Base-by-base conservation (phyloP, 2,797 vertebrate species). In the Allobates femoralis region DNA sequence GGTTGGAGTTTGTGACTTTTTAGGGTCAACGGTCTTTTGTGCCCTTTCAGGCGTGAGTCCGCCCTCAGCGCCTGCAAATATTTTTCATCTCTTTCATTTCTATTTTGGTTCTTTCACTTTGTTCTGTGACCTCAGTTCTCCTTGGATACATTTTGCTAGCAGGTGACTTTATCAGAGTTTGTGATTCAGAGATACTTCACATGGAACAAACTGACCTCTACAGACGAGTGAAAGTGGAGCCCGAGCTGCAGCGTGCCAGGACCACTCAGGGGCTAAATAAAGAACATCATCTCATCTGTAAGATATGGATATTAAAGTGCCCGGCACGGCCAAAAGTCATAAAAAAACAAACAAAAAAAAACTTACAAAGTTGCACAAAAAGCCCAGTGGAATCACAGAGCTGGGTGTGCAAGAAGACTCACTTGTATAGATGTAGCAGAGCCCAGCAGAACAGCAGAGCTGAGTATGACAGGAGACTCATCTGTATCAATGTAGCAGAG, bases 271-370 rank as follows among this genome's bases (percentile, higher is more conserved):
- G 26, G 26, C 46, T 81, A 81, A 51, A 67, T 81, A 66, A 51
- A 81, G 79, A 66, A 46, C 79, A 51, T 26, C 18, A 41, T n/a
- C 56, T 62, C 19, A 79, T 60, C 77, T 60, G 46, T 66, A 3
- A 21, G 28, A 21, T 32, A 53, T 67, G 28, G 46, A 50, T 26
- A 66, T 81, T 50, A 46, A 50, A 4, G 16, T 2, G 28, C 23
- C 32, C 28, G 41, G 66, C 26, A 67, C 60, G 0, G 62, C 19
- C 62, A n/a, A n/a, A n/a, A n/a, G n/a, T n/a, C n/a, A n/a, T n/a
- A n/a, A n/a, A n/a, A n/a, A 26, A 19, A 8, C 11, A 16, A 67
- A 34, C 21, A 23, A 7, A 67, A 5, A 67, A 32, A 30, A 30
- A 14, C 30, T 28, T 30, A 15, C 15, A 64, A 14, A 30, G 12